phyloP scores from a whole-genome alignment of 2,113 vertebrate genomes.

The Hippolais icterina region DNA sequence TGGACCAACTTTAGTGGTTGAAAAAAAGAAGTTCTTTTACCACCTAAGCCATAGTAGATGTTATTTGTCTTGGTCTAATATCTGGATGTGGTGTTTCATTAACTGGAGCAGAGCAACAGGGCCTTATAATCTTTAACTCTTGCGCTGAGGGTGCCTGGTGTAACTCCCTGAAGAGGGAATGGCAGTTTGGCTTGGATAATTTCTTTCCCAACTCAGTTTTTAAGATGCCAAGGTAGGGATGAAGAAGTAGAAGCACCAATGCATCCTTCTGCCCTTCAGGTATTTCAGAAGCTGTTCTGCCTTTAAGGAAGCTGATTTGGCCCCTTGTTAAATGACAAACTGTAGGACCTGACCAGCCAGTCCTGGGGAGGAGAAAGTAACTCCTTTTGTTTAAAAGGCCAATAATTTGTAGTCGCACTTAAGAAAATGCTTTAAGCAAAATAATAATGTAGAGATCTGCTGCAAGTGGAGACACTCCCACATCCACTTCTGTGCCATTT shows the following conservation, averaged over 20 bases:
- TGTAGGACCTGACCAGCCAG: neutral
- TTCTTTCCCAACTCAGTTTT: neutral
- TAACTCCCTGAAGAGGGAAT: neutral
- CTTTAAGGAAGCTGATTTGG: neutral
- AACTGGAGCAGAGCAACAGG: neutral
- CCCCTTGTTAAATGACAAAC: neutral
- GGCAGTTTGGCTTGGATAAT: neutral
- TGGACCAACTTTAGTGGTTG: neutral
- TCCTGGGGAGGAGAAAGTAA: neutral
- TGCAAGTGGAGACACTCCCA: neutral
- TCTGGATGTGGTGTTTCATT: neutral
- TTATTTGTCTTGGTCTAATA: neutral
- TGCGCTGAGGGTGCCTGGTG: neutral
- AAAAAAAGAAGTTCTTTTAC: neutral
- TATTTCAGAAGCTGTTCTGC: neutral
- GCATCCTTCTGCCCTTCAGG: neutral
- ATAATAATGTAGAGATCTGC: neutral
- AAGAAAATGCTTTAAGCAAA: neutral
- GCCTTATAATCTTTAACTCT: neutral
- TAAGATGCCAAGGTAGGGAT: neutral
- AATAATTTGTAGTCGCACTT: neutral
- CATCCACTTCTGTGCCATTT: neutral
- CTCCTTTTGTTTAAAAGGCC: neutral
- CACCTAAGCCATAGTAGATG: neutral
- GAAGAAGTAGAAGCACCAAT: neutral